A percentile compares a stretch with the other conserved stretches of the same genome.
These are phyloP conservation scores for Lycocerus yunnanus DNA, from an alignment of 2,888 invertebrate species.

Conservation along the genomic window DNA sequence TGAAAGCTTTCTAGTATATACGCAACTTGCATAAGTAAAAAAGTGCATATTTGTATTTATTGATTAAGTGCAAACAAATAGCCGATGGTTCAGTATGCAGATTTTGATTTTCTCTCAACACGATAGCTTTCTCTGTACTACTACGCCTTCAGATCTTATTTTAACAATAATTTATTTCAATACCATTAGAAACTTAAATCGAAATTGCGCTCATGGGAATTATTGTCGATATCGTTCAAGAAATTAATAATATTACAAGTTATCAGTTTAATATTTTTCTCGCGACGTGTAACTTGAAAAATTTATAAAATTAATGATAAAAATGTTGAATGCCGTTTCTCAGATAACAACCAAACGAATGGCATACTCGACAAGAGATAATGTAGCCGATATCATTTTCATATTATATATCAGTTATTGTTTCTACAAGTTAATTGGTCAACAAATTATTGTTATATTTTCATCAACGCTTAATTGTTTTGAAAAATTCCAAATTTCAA, in stretches of 20 bases:
- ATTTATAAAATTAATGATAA: background rate
- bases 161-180: slow-evolving; percentile 9
- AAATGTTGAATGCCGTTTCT: background rate
- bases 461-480: background rate
- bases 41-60: background rate
- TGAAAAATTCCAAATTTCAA: background rate
- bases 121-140: slow-evolving; percentile 16
- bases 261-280: background rate
- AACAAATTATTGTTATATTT: background rate
- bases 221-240: background rate
- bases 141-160: slow-evolving; percentile 9
- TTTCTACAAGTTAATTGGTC: background rate
- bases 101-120: slow-evolving; percentile 16
- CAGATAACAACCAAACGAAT: background rate
- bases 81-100: slow-evolving; percentile 12
- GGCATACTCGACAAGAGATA: background rate
- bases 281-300: background rate
- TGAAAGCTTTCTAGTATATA: background rate
- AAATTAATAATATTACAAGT: background rate
- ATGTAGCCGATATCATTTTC: no score
- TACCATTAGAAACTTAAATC: slow-evolving; percentile 13
- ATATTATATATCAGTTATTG: background rate
- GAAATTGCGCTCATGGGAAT: slow-evolving; percentile 13
- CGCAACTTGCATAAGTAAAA: background rate
- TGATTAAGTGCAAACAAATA: background rate